Evolutionary conservation across 2,797 vertebrate genomes (phyloP).

Genomic region (Morelia viridis): DNA sequence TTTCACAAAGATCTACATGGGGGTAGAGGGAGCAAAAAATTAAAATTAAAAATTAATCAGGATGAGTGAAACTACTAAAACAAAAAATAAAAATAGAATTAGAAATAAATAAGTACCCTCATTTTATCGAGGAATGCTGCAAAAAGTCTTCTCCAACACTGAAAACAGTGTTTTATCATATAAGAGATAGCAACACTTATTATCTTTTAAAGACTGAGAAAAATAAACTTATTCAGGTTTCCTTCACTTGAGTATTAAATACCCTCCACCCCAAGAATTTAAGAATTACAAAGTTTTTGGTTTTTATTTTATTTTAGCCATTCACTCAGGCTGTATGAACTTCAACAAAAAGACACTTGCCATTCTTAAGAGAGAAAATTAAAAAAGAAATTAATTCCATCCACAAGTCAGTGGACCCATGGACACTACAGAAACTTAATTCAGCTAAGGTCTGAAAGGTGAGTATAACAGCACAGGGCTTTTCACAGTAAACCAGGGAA

Average conservation of each 20-base stretch:
- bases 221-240: background rate
- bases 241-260: background rate
- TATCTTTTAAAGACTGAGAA: slow-evolving; percentile 42
- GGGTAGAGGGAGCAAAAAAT: background rate
- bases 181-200: slow-evolving; percentile 55
- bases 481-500: slow-evolving; percentile 21
- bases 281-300: slow-evolving; percentile 57
- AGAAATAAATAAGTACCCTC: slow-evolving; percentile 3
- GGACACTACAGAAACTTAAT: background rate
- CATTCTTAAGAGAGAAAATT: slow-evolving; percentile 10
- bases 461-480: background rate
- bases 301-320: slow-evolving; percentile 59
- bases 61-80: background rate
- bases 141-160: slow-evolving; percentile 46
- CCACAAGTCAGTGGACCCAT: slow-evolving; percentile 21
- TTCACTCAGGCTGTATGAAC: slow-evolving; percentile 55
- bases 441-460: background rate
- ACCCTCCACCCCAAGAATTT: slow-evolving; percentile 49
- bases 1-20: background rate
- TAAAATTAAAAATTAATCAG: background rate
- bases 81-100: background rate
- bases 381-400: slow-evolving; percentile 10
- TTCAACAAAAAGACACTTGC: slow-evolving; percentile 45
- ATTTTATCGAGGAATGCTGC: background rate
- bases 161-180: slow-evolving; percentile 63